phyloP scores from a whole-genome alignment of 2,797 vertebrate species.

The Rhynchonycteris naso region DNA sequence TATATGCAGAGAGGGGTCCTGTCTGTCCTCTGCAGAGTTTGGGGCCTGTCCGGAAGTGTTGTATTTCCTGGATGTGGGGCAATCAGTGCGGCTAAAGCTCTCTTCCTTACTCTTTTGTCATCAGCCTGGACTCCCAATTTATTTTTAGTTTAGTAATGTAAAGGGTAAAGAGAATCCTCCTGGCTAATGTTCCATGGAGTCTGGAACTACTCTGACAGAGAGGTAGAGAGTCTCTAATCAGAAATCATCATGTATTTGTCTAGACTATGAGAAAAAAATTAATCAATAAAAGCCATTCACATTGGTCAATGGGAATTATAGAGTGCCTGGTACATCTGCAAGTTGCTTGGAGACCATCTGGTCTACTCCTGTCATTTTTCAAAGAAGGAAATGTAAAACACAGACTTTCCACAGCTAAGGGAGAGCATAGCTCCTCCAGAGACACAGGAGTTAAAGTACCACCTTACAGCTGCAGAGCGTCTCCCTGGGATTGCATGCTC shows the following conservation, averaged over 20 bases:
- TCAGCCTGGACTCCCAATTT: not conserved
- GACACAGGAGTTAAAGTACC: not conserved
- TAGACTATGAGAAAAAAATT: not conserved
- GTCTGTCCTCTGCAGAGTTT: not conserved
- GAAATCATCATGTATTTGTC: not conserved
- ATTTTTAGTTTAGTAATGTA: not conserved
- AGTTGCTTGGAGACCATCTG: not conserved
- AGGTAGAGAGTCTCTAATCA: not conserved
- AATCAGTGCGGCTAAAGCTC: not conserved
- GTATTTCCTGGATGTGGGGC: not conserved
- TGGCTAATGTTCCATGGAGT: not conserved
- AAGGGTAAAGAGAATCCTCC: not conserved
- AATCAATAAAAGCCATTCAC: not conserved
- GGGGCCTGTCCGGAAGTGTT: not conserved
- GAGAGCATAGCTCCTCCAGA: not conserved
- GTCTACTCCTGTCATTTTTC: not conserved
- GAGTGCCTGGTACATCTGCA: not conserved
- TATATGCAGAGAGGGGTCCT: not conserved
- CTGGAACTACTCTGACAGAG: not conserved
- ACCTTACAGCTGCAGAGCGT: not conserved
- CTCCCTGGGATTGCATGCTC: not conserved
- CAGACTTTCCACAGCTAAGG: not conserved
- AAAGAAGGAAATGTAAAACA: not conserved
- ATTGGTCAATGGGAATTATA: not conserved
- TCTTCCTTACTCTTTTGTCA: not conserved